Evolutionary conservation across 2,113 vertebrate genomes (phyloP).

Genomic region (Plecturocebus donacophilus): DNA sequence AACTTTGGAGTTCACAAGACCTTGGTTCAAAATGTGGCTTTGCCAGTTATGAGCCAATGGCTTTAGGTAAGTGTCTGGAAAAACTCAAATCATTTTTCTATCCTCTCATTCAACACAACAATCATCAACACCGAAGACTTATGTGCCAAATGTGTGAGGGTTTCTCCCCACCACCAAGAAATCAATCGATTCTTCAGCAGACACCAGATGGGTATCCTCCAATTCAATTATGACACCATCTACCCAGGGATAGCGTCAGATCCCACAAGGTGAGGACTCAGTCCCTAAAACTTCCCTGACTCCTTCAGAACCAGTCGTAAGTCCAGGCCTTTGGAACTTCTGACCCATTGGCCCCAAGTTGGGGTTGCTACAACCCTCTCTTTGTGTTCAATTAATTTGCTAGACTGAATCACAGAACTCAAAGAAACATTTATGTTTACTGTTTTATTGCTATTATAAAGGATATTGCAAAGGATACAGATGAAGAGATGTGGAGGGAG

Average conservation of each 20-base stretch:
- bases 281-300: background rate
- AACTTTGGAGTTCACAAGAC: background rate
- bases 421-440: background rate
- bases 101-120: background rate
- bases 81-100: background rate
- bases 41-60: fast-evolving
- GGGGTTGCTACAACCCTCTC: background rate
- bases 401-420: background rate
- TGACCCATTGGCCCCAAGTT: background rate
- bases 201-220: background rate
- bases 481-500: background rate
- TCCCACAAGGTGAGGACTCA: background rate
- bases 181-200: background rate
- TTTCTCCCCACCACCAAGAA: background rate
- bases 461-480: background rate
- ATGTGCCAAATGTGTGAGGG: background rate
- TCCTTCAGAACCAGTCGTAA: background rate
- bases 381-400: background rate
- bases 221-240: background rate
- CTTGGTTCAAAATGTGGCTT: fast-evolving
- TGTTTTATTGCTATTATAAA: background rate
- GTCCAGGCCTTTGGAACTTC: background rate
- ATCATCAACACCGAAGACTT: background rate
- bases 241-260: background rate
- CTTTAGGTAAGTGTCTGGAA: background rate